Base-by-base conservation (phyloP, 2,113 vertebrate species). In the Origma solitaria region DNA sequence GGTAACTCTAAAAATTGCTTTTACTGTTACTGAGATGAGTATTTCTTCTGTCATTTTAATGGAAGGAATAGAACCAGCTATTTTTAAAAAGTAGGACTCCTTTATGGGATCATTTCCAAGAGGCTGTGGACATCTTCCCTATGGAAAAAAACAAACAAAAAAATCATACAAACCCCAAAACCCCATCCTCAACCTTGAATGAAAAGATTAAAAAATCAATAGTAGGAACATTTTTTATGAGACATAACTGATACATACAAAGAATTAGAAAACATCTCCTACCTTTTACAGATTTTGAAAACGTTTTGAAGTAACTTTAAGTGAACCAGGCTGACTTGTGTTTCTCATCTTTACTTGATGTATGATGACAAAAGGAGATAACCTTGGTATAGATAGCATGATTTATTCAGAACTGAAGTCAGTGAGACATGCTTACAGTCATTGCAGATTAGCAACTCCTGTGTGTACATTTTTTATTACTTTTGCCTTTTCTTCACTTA, bases 341-440 rank as follows among this genome's bases (percentile, higher is more conserved):
- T 65, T 92, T 95, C 81, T 91, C 89, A 86, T 95, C 91, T 94
- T 86, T 87, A 60, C 77, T 91, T 95, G 88, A 96, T 86, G 61
- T 73, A 64, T 72, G 85, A 92, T 93, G 94, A 92, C 93, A 91
- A 92, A 96, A 86, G 53, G 51, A 93, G 94, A 96, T 97, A 94
- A 94, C 86, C 71, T 77, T 77, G 35, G 83, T 72, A 93, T 58
- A 94, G 92, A 80, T 68, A 61, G 40, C 83, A 95, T 96, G 94
- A 96, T 97, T 96, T 95, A 97, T 96, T 93, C 91, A 94, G 76
- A 91, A 85, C 50, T 79, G 44, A 92, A 91, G 93, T 58, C 50
- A 71, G 54, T 17, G 57, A 95, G 83, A 88, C 71, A 77, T 53
- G 56, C 71, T 93, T 80, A 88, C 75, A 28, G n/a, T 86, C 78